phyloP scores from a whole-genome alignment of 37 sponge, comb jelly and placozoan species.

The Cliona cf. orientalis region DNA sequence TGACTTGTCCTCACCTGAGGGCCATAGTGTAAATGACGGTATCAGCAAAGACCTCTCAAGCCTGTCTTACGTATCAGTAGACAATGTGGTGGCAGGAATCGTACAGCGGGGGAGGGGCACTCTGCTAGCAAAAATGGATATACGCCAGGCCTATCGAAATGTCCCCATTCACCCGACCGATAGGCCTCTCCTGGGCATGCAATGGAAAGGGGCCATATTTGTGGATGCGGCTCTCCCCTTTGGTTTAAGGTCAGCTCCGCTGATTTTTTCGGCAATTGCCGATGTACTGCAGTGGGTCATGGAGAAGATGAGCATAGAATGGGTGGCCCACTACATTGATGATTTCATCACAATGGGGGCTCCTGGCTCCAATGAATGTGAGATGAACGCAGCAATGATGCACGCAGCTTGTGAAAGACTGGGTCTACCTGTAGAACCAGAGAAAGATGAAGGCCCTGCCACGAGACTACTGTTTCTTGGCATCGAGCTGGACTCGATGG shows the following conservation, averaged over 20 bases:
- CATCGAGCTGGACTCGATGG: slow-evolving; percentile 8
- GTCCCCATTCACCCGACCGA: slow-evolving; percentile 6
- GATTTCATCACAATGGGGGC: neutral
- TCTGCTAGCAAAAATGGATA: slow-evolving; percentile 22
- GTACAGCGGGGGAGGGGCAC: neutral
- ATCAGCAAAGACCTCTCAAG: neutral
- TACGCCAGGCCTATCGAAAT: neutral
- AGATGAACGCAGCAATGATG: neutral
- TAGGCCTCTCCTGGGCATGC: slow-evolving; percentile 6
- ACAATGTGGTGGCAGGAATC: neutral
- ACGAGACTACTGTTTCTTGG: slow-evolving; percentile 11
- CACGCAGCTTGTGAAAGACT: neutral
- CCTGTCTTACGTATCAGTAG: slow-evolving; percentile 5
- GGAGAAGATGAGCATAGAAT: neutral
- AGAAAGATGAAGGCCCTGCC: neutral
- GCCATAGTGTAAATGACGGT: slow-evolving; percentile 13
- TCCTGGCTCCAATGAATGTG: too few relatives aligned
- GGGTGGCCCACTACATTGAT: slow-evolving; percentile 2
- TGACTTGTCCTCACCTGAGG: slow-evolving; percentile 17
- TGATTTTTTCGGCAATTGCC: slow-evolving; percentile 4
- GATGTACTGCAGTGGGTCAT: slow-evolving; percentile 3
- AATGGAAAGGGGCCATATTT: neutral
- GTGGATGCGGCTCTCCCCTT: slow-evolving; percentile 14
- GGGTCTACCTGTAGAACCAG: neutral
- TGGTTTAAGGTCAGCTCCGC: slow-evolving; percentile 4